These are phyloP conservation scores for Aurelia sp. DNA, from an alignment of 30 jellyfish, hydroid and myxozoan species.

Conservation along the genomic window DNA sequence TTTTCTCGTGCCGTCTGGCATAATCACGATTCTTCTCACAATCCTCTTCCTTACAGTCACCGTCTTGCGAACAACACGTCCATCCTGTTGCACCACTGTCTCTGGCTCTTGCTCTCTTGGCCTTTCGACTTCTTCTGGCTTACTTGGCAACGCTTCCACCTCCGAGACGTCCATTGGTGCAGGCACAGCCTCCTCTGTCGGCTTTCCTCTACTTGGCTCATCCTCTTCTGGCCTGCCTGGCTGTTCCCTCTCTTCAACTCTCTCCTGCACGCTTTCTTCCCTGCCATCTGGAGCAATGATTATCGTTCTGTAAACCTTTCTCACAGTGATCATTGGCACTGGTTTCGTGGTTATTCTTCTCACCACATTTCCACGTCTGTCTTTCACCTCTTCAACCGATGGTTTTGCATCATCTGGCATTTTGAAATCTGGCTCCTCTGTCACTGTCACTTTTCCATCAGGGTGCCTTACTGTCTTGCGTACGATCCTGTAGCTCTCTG, in stretches of 20 bases:
- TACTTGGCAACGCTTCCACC: neutral
- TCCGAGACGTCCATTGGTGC: neutral
- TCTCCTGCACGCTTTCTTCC: slow-evolving; percentile 60
- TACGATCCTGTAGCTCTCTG: slow-evolving; percentile 60
- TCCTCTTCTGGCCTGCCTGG: neutral
- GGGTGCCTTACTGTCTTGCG: slow-evolving; percentile 59
- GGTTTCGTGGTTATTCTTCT: slow-evolving; percentile 61
- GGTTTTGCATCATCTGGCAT: slow-evolving; percentile 66
- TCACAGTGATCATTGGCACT: slow-evolving; percentile 41
- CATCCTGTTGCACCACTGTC: slow-evolving; percentile 36
- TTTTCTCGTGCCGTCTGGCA: slow-evolving; percentile 77
- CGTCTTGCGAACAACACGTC: slow-evolving; percentile 59
- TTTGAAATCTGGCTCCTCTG: slow-evolving; percentile 72
- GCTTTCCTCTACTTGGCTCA: slow-evolving; percentile 11
- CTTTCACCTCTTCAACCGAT: slow-evolving; percentile 42
- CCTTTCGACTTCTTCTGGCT: neutral
- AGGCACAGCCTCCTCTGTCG: slow-evolving; percentile 10
- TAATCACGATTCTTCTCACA: slow-evolving; percentile 41
- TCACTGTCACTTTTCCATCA: slow-evolving; percentile 69
- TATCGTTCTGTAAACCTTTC: slow-evolving; percentile 63
- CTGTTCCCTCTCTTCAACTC: slow-evolving; percentile 58
- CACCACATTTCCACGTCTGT: slow-evolving; percentile 54
- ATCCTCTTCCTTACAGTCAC: slow-evolving; percentile 70
- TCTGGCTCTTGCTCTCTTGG: slow-evolving; percentile 29
- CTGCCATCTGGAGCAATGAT: slow-evolving; percentile 53